Conservation (phyloP, 2,797 vertebrate species). For the Callimico goeldii region DNA sequence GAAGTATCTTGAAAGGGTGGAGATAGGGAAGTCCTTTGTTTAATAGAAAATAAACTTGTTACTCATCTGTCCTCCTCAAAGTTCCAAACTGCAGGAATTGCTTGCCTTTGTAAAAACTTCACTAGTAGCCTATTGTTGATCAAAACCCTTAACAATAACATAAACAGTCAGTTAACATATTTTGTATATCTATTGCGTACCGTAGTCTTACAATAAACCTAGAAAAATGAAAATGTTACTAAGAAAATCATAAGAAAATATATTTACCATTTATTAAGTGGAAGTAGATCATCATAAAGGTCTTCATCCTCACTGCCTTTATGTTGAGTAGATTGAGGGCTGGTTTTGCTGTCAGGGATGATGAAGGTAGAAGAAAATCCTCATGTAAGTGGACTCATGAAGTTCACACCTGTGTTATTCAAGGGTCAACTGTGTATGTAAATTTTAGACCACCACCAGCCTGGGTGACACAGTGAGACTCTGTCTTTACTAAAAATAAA, state of each 20-base stretch:
- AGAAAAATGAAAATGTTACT: background rate
- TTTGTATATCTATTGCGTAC: background rate
- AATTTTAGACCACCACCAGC: background rate
- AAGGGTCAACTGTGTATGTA: background rate
- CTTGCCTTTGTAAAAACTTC: background rate
- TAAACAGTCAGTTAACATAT: background rate
- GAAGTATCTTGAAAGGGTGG: background rate
- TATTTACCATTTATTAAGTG: background rate
- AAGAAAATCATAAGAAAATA: background rate
- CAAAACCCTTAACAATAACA: background rate
- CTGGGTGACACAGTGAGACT: background rate
- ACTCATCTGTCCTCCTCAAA: background rate
- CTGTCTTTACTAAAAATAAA: background rate
- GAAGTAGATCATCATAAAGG: background rate
- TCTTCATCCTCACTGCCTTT: background rate
- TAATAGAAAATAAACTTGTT: background rate
- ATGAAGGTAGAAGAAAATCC: background rate
- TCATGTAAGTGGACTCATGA: background rate
- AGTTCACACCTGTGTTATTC: background rate
- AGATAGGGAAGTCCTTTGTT: background rate
- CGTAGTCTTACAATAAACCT: background rate
- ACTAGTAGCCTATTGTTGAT: background rate
- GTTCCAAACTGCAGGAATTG: background rate
- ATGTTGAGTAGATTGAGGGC: background rate
- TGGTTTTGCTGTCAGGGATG: background rate